These are phyloP conservation scores for Coracias cyanogaster DNA, from an alignment of 2,797 vertebrate genomes.

Conservation along the genomic window DNA sequence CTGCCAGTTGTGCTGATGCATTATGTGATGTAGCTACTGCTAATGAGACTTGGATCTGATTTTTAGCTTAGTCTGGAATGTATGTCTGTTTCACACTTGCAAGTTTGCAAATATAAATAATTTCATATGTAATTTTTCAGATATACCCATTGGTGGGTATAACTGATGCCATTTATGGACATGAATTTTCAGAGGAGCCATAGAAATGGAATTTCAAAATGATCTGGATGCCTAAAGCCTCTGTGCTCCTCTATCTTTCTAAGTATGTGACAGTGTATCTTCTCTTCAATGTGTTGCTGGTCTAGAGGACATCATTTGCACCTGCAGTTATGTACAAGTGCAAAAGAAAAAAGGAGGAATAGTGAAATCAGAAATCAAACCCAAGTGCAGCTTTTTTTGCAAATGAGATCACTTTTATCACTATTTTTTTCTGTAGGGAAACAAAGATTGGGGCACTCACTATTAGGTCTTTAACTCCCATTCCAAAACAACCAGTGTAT, in stretches of 20 bases:
- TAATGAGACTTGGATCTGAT: neutral
- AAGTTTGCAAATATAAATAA: slow-evolving; percentile 19
- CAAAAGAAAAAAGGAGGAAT: neutral
- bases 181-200: slow-evolving; percentile 1
- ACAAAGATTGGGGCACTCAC: neutral
- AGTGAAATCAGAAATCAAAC: neutral
- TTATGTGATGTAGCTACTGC: neutral
- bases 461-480: neutral
- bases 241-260: neutral
- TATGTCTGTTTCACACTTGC: neutral
- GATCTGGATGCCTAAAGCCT: neutral
- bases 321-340: neutral
- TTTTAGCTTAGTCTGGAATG: slow-evolving; percentile 15
- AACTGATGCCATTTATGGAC: neutral
- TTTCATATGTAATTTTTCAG: neutral
- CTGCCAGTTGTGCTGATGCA: slow-evolving; percentile 18
- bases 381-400: neutral
- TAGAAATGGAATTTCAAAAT: neutral
- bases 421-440: neutral
- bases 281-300: neutral
- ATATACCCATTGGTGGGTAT: neutral
- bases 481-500: neutral
- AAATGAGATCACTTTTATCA: neutral
- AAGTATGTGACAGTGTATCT: neutral
- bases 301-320: neutral